Evolutionary conservation across 1,140 invertebrate genomes (phyloP), one percentile per base, ranked within the genome.

Genomic region (Lerema accius): DNA sequence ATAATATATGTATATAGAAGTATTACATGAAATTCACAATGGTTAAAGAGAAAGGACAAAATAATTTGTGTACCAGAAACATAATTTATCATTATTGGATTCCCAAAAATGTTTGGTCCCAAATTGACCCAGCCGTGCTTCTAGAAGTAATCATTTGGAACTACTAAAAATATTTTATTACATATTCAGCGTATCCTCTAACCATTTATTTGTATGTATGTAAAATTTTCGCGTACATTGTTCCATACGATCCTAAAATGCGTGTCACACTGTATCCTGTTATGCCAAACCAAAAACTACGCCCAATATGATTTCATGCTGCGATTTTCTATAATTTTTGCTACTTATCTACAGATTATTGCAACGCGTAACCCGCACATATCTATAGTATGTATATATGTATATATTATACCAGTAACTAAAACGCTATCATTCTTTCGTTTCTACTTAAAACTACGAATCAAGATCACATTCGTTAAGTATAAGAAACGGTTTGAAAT

Each of bases 381-480:
- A 11, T 56, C 51, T 56, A 56, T 43, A 56, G 3, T 53, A 53
- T 42, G n/a, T n/a, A n/a, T n/a, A n/a, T n/a, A n/a, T n/a, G n/a
- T n/a, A n/a, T n/a, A n/a, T n/a, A n/a, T n/a, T 5, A 56, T 43
- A 32, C 1, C 23, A 11, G 51, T 56, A 23, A 56, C 26, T 19
- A 39, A 56, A 55, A 43, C 40, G 19, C 53, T 42, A 13, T 5
- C 11, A 43, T 56, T 14, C 40, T 19, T 42, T 17, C 35, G 45
- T 53, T 50, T 61, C 69, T 77, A 77, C 71, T 80, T 80, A 77
- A 39, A 65, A 55, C 75, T 79, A 82, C 43, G 56, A 66, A 62
- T 68, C 65, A 65, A 66, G 71, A 81, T 80, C 74, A 83, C 76
- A 80, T 23, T 80, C 73, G 73, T 80, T 80, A 76, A 75, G 71